phyloP scores from a whole-genome alignment of 2,888 invertebrate species.

The Scrobipalpa atriplicella region DNA sequence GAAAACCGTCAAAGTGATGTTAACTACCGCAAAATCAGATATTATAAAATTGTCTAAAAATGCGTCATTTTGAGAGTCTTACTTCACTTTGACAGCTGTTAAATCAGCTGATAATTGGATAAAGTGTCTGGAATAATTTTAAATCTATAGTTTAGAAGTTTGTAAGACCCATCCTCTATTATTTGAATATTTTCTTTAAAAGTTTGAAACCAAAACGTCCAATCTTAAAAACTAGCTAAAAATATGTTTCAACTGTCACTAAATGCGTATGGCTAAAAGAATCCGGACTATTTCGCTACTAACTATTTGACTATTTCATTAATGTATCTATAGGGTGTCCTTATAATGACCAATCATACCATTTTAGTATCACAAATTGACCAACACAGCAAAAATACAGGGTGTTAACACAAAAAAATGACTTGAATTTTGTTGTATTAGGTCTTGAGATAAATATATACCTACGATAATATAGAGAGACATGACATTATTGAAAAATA shows the following conservation, averaged over 20 bases:
- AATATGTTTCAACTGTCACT: constrained; percentile 66
- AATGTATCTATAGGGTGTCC: constrained; percentile 44
- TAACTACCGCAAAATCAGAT: too few species aligned
- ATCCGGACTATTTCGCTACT: constrained; percentile 79
- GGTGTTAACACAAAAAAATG: not conserved
- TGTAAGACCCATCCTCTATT: not conserved
- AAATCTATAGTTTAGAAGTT: not conserved
- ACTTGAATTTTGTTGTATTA: too few species aligned
- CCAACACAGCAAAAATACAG: not conserved
- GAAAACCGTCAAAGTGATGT: too few species aligned
- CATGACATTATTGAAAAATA: too few species aligned
- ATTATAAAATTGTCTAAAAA: too few species aligned
- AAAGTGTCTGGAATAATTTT: not conserved
- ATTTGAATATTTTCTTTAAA: constrained; percentile 34
- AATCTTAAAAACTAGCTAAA: constrained; percentile 74
- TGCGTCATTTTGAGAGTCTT: too few species aligned
- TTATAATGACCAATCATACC: not conserved
- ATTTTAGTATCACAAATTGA: not conserved
- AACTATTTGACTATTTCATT: constrained; percentile 72
- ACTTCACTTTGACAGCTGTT: too few species aligned
- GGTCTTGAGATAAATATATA: too few species aligned
- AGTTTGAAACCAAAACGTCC: constrained; percentile 62
- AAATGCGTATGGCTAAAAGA: constrained; percentile 78
- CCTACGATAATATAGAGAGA: too few species aligned
- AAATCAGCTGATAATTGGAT: not conserved